Percentiles rank a stretch among this genome's conserved stretches.
Conservation (phyloP, 2,888 invertebrate species). For the Drosophila setosimentum region DNA sequence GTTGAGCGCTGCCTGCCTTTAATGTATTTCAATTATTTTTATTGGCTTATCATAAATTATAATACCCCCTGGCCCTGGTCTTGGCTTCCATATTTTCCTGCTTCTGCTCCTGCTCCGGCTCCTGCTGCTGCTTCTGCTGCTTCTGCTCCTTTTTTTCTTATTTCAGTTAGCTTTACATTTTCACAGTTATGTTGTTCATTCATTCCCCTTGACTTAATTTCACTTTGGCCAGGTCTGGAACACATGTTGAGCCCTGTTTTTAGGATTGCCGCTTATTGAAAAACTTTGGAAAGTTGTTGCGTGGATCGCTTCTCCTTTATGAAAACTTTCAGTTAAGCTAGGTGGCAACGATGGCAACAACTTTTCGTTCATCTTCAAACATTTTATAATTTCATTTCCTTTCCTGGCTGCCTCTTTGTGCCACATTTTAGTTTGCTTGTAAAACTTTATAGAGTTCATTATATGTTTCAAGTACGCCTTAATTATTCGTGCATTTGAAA, state of each 20-base stretch:
- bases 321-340: constrained; percentile 45
- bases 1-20: constrained; percentile 46
- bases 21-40: constrained; percentile 77
- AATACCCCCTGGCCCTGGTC: constrained; percentile 60
- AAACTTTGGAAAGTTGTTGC: constrained; percentile 47
- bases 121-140: not conserved
- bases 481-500: constrained; percentile 47
- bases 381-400: constrained; percentile 51
- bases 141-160: constrained; percentile 4
- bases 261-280: constrained; percentile 52
- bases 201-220: constrained; percentile 1
- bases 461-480: constrained; percentile 37
- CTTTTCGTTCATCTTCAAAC: constrained; percentile 26
- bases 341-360: constrained; percentile 33
- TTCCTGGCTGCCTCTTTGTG: constrained; percentile 5
- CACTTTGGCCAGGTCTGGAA: constrained; percentile 13
- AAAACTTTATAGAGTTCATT: constrained; percentile 58
- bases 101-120: not conserved
- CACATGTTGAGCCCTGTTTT: constrained; percentile 58
- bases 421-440: constrained; percentile 43
- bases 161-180: constrained; percentile 27
- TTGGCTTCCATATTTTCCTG: constrained; percentile 59
- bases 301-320: constrained; percentile 24
- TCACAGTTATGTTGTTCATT: constrained; percentile 37
- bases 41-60: constrained; percentile 74